These are phyloP conservation scores for Gymnorhina tibicen DNA, from an alignment of 2,113 vertebrate genomes.

Conservation along the genomic window DNA sequence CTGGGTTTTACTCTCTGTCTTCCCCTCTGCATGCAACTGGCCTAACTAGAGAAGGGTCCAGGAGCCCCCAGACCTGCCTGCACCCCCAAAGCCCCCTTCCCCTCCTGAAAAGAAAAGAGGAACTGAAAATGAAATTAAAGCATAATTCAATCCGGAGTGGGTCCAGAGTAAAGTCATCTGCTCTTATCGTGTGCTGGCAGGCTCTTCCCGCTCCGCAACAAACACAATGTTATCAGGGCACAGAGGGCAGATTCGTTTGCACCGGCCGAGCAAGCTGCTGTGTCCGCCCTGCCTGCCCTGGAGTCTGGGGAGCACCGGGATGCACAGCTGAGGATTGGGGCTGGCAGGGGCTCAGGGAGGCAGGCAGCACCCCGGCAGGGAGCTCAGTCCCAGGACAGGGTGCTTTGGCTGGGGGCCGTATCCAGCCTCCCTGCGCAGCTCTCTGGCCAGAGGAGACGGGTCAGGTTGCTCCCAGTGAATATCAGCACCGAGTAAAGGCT, in stretches of 20 bases:
- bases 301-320: not conserved
- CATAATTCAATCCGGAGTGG: constrained; percentile 55
- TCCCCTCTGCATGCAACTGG: not conserved
- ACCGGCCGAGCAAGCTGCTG: not conserved
- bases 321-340: rapidly evolving
- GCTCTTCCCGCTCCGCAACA: constrained; percentile 55
- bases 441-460: rapidly evolving
- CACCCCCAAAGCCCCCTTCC: not conserved
- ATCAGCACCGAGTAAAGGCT: not conserved
- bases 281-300: constrained; percentile 26
- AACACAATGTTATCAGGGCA: constrained; percentile 70
- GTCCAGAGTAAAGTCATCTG: constrained; percentile 62
- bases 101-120: constrained; percentile 41
- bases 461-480: not conserved
- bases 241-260: constrained; percentile 63
- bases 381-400: not conserved
- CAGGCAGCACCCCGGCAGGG: not conserved
- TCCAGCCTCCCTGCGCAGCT: rapidly evolving
- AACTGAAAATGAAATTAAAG: constrained; percentile 58
- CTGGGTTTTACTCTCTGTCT: not conserved
- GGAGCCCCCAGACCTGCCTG: not conserved
- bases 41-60: not conserved
- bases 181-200: constrained; percentile 66
- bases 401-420: not conserved
- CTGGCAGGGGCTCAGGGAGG: rapidly evolving